Evolutionary conservation across 1,140 invertebrate species (phyloP).

Genomic region (Planococcus citri): DNA sequence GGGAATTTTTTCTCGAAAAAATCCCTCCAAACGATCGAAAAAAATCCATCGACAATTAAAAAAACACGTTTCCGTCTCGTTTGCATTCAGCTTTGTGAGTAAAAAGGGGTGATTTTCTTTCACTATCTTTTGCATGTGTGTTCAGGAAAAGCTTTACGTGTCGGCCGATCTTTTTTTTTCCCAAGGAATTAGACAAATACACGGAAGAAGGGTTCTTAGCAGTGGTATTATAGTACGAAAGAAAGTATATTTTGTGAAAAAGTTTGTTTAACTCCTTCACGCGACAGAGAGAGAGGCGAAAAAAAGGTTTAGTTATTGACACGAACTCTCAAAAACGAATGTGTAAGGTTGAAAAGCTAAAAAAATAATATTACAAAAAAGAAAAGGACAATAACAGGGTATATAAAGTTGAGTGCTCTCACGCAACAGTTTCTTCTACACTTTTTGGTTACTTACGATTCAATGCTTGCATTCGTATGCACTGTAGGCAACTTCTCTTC

Average conservation of each 20-base stretch:
- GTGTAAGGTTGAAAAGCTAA: neutral
- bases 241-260: neutral
- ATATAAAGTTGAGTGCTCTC: constrained; percentile 3
- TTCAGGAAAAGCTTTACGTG: neutral
- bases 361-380: constrained; percentile 6
- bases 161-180: neutral
- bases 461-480: constrained; percentile 6
- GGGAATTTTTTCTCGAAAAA: too few relatives aligned
- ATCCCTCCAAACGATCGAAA: too few relatives aligned
- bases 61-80: neutral
- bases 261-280: neutral
- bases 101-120: neutral
- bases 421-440: neutral
- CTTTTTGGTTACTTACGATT: neutral
- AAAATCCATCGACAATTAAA: neutral
- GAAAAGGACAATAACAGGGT: constrained; percentile 5
- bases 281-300: neutral
- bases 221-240: neutral
- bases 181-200: constrained; percentile 4
- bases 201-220: constrained; percentile 1
- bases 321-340: constrained; percentile 1
- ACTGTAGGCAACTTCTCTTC: neutral
- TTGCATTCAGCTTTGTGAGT: neutral
- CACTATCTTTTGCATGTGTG: neutral
- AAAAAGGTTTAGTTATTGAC: constrained; percentile 1